Evolutionary conservation across 2,113 vertebrate genomes (phyloP), one percentile per base, ranked within the genome.

Genomic region (Danionella cerebrum): DNA sequence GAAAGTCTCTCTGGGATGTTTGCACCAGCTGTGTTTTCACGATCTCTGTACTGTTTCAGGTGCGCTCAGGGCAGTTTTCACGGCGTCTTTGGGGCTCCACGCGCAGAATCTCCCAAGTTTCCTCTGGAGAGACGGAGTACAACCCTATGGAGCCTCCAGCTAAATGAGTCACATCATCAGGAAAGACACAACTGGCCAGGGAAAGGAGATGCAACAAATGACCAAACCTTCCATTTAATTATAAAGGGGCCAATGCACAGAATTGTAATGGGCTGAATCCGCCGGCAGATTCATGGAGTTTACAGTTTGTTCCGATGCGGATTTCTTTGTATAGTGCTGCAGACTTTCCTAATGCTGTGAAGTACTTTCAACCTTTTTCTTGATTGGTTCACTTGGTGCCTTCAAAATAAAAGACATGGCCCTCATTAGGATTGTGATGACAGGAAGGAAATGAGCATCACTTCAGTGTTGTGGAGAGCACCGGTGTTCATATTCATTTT

Each of bases 51-150:
- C 12, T 24, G 9, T 5, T 59, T 57, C 83, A 98, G 95, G 90
- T 96, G 78, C 89, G 89, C 18, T 87, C 91, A 0, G 89, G 91
- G 45, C 92, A 94, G 78, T 93, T 98, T 73, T 80, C 89, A 19
- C 86, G 92, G 35, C 91, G 89, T 60, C 81, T 97, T 2, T 97
- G 93, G 93, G 87, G 93, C 1, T 93, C 92, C 35, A 92, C 91
- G 0, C 88, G 92, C 9, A 90, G 94, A 12, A 95, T 97, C 80
- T 91, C 90, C 63, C 95, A 94, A 82, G 92, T 98, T 68, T 97
- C 95, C 0, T 87, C 95, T 0, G 93, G 95, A 1, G 95, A 96
- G 85, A 96, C 94, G 0, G 94, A 98, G 10, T 97, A 97, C 86
- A 90, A 88, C 73, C 88, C 92, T 0, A 7, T 25, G 0, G 90